Evolutionary conservation across 2,797 vertebrate genomes (phyloP), one percentile per base, ranked within the genome.

Genomic region (Enteromius afrohamiltoni): DNA sequence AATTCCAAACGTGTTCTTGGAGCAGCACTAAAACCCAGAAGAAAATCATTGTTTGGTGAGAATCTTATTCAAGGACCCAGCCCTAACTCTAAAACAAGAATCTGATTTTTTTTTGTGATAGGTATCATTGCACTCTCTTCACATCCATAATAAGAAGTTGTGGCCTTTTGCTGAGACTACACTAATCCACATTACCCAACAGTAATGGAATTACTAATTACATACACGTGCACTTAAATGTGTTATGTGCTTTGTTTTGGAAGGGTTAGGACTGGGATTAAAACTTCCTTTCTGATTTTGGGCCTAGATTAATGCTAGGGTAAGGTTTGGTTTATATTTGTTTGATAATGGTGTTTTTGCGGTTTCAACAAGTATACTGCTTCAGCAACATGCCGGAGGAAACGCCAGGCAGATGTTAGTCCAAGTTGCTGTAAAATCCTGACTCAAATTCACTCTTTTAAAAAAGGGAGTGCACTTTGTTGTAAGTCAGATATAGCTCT

Each of bases 1-100:
- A 81, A 34, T 60, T 81, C 21, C 23, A 64, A 62, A 73, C 67
- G 47, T 80, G 53, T 62, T 49, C 11, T 21, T 81, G 2, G 7
- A 73, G 31, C 19, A 73, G 13, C 14, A 23, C 14, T 75, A 29
- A 29, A 75, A 14, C 6, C 6, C 6, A 62, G 53, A 73, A 8
- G n/a, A 5, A 31, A 73, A 23, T 8, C 9, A 3, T 16, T 45
- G 29, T 10, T 70, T 71, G 37, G 26, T 71, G 42, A 70, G 37
- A 70, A 55, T 26, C 31, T 67, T 67, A 21, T 10, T n/a, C 6
- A 37, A 29, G 9, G 8, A 3, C n/a, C 8, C 47, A 34, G 29
- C 3, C 29, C 29, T n/a, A 74, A 55, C 71, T 34, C 19, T 16
- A 75, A 75, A 34, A n/a, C 31, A 58, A 26, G 1, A 40, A 58